Base-by-base conservation (phyloP, 2,888 invertebrate genomes). In the Euphydryas editha region DNA sequence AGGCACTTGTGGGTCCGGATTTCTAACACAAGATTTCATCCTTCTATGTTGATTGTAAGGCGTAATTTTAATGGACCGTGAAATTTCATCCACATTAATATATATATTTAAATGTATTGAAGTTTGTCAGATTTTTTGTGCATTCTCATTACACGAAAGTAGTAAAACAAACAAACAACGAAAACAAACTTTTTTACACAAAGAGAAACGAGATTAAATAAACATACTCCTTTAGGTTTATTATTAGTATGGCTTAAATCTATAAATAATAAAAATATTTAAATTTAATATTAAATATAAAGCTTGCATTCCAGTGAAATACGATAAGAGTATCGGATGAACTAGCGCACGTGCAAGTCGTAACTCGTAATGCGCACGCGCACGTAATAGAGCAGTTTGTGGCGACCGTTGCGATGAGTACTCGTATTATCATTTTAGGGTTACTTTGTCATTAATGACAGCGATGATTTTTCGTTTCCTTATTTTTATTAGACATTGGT, bases 341-440 rank as follows among this genome's bases (percentile, higher is more conserved):
- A 24, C 30, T n/a, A n/a, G 24, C 44, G 44, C 47, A 13, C 18
- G 13, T 18, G 18, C 47, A 20, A 20, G 47, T 47, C 5, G 56
- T 56, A 20, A 37, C 30, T 30, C 30, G 30, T 30, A 7, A 20
- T 37, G 57, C 42, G 57, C 57, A 51, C 49, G 42, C 57, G 57
- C 60, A 42, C 44, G 24, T 56, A 59, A 55, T 21, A n/a, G 49
- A 18, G 17, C 62, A 54, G 54, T 67, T 54, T 58, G 49, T 24
- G 64, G 59, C 57, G 60, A n/a, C 37, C 59, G 44, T 58, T 36
- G 54, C 54, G 42, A 58, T 15, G 13, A 17, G 44, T 13, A 44
- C 44, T n/a, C 17, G 18, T 56, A 39, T 37, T 56, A 56, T 18
- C 37, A 15, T 47, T 59, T 59, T 30, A 59, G 59, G 46, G 36